Conservation (phyloP, 2,113 vertebrate genomes). For the Podarcis cretensis region DNA sequence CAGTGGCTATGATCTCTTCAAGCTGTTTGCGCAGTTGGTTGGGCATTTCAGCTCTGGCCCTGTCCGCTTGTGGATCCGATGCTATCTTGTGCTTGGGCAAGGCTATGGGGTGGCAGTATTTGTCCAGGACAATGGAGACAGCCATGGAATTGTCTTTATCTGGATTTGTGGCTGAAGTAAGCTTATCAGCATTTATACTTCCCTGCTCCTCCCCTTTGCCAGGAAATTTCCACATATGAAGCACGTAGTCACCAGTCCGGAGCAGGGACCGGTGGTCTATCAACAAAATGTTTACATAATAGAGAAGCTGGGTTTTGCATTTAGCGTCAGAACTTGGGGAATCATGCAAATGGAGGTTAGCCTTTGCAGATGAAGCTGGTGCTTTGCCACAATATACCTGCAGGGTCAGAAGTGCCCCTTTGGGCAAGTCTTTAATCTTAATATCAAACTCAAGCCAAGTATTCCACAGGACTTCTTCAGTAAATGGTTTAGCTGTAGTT, state of each 20-base stretch:
- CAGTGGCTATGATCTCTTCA: constrained; percentile 90
- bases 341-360: constrained; percentile 73
- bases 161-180: constrained; percentile 96
- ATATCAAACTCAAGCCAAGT: constrained; percentile 95
- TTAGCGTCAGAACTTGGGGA: constrained; percentile 78
- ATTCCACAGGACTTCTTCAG: constrained; percentile 96
- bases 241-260: constrained; percentile 92
- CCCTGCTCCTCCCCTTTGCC: constrained; percentile 95
- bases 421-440: constrained; percentile 94
- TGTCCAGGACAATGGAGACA: constrained; percentile 90
- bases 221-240: constrained; percentile 98
- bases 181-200: constrained; percentile 95
- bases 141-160: constrained; percentile 96
- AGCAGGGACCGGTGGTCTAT: constrained; percentile 95
- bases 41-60: constrained; percentile 92
- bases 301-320: constrained; percentile 90
- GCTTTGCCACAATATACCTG: constrained; percentile 93
- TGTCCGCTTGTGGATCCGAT: constrained; percentile 78
- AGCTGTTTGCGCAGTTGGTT: constrained; percentile 97
- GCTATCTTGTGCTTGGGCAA: constrained; percentile 88
- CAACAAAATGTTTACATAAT: constrained; percentile 95
- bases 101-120: constrained; percentile 94
- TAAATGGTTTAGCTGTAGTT: constrained; percentile 89
- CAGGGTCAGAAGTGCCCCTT: constrained; percentile 91
- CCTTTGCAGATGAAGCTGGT: constrained; percentile 77